These are phyloP conservation scores for Garra rufa DNA, from an alignment of 2,113 vertebrate genomes.

Conservation along the genomic window DNA sequence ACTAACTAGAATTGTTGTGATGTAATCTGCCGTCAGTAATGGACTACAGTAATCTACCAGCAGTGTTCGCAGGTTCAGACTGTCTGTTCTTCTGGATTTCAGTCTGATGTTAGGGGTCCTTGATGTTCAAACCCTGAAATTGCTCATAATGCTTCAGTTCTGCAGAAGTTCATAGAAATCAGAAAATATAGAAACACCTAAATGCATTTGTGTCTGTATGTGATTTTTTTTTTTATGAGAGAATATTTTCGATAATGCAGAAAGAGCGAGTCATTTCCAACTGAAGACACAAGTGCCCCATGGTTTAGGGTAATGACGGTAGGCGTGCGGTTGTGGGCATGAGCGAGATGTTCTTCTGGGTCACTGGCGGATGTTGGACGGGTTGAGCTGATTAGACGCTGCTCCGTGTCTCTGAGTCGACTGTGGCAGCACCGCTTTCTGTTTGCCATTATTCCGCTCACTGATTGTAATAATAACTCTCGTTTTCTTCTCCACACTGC, in stretches of 20 bases:
- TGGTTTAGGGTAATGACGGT: not conserved
- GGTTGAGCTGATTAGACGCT: slow-evolving; percentile 75
- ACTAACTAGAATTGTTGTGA: too few species aligned
- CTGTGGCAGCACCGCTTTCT: slow-evolving; percentile 66
- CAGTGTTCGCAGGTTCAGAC: not conserved
- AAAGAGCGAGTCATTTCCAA: not conserved
- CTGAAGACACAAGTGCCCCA: not conserved
- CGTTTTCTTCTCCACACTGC: slow-evolving; percentile 63
- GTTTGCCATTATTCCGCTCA: slow-evolving; percentile 81
- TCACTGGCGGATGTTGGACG: slow-evolving; percentile 70
- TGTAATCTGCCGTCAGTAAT: too few species aligned
- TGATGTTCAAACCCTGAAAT: not conserved
- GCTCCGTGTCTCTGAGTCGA: slow-evolving; percentile 58
- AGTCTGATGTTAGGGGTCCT: not conserved
- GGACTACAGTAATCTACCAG: not conserved
- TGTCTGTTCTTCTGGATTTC: too few species aligned
- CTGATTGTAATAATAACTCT: slow-evolving; percentile 80
- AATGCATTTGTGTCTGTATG: not conserved
- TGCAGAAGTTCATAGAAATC: not conserved
- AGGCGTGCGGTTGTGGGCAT: not conserved
- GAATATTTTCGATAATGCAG: not conserved
- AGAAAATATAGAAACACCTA: too few species aligned
- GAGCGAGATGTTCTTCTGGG: slow-evolving; percentile 69
- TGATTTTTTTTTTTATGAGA: not conserved
- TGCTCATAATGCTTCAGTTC: too few species aligned